A percentile compares a stretch with the other conserved stretches of the same genome.
Conservation (phyloP, 2,888 invertebrate genomes). For the Bruchidius siliquastri region DNA sequence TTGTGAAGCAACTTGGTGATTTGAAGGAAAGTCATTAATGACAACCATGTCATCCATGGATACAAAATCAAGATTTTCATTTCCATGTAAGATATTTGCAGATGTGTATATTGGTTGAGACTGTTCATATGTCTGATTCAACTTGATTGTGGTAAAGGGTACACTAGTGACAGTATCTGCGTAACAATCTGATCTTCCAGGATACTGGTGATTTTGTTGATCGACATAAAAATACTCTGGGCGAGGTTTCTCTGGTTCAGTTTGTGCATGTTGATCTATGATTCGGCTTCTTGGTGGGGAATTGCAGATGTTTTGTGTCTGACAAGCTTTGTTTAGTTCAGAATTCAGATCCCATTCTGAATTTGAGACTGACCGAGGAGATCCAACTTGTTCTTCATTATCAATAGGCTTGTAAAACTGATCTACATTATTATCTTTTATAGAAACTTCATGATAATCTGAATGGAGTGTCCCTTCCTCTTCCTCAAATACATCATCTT, state of each 20-base stretch:
- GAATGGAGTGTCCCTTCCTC: conserved; percentile 9
- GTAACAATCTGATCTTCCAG: conserved; percentile 6
- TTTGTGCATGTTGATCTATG: conserved; percentile 13
- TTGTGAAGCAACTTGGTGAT: conserved; percentile 38
- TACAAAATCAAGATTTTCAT: conserved; percentile 45
- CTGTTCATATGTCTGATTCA: conserved; percentile 25
- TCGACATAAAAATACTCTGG: conserved; percentile 21
- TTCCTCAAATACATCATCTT: conserved; percentile 11
- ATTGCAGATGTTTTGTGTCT: conserved; percentile 32
- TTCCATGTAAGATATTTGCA: conserved; percentile 34
- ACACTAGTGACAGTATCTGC: conserved; percentile 10
- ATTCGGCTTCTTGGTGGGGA: conserved; percentile 16
- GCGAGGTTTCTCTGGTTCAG: conserved; percentile 18
- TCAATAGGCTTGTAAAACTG: conserved; percentile 9
- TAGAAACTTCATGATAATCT: conserved; percentile 4
- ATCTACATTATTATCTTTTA: conserved; percentile 11
- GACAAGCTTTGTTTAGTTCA: conserved; percentile 46
- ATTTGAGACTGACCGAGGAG: conserved; percentile 21
- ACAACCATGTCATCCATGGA: conserved; percentile 51
- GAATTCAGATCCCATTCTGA: conserved; percentile 24
- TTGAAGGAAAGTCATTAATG: conserved; percentile 39
- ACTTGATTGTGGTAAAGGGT: conserved; percentile 17
- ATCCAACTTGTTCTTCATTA: conserved; percentile 19
- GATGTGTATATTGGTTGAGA: conserved; percentile 34
- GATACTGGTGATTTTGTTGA: conserved; percentile 10